Evolutionary conservation across 1,140 invertebrate genomes (phyloP), one percentile per base, ranked within the genome.

Genomic region (Octopus sinensis): DNA sequence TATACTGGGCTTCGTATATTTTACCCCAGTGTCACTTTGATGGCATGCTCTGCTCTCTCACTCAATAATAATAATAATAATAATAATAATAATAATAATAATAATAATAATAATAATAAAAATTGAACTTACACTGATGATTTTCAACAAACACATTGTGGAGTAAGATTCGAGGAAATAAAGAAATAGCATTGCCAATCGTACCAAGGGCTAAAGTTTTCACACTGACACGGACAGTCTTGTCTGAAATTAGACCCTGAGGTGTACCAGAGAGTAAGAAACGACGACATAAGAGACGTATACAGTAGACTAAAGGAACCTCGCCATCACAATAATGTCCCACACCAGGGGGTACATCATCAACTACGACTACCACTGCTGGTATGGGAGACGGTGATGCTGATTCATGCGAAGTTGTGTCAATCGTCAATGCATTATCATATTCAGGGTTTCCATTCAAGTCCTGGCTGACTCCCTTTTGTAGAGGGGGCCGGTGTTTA

Each of bases 151-250:
- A 89, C 54, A 95, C 87, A 83, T 92, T 92, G 68, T 93, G 84
- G 1, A 93, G 92, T 71, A 96, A 93, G n/a, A 94, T 76, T 12
- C 93, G 91, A 0, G 96, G 95, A 86, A 94, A 93, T 54, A 96
- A 86, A 53, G 92, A 92, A 53, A 96, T 88, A 54, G 95, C 92
- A 76, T 93, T 92, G 4, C 93, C 92, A 4, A 97, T 86, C 89
- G 95, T 96, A 54, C 92, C 93, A 5, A 97, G 87, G 2, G 95
- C 95, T 54, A 96, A 92, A 1, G 95, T 93, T 91, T 97, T 96
- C 0, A 96, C 93, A 82, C 95, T 96, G 17, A 97, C 95, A 54
- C 96, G 92, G 10, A 96, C 93, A 73, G 89, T 91, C 84, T 93
- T 93, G 87, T 94, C 94, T 13, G 93, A 89, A 78, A 95, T 92